phyloP scores from a whole-genome alignment of 2,888 invertebrate species.

The Cosmorhoe ocellata region DNA sequence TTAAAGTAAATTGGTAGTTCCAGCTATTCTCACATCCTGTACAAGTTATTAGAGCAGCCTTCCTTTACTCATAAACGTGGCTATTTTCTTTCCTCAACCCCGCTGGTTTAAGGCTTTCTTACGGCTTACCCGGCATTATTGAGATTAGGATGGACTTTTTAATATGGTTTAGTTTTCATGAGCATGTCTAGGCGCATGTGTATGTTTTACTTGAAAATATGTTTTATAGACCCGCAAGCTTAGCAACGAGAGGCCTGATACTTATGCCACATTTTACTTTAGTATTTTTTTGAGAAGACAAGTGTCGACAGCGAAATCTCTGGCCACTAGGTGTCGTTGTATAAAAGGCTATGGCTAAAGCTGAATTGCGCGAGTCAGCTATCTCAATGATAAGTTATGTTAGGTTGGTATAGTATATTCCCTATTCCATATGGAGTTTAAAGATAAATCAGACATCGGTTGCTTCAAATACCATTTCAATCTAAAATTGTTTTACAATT shows the following conservation, averaged over 20 bases:
- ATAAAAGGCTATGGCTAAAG: too few relatives aligned
- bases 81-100: slow-evolving; percentile 19
- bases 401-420: too few relatives aligned
- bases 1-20: slow-evolving; percentile 1
- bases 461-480: background rate
- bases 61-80: slow-evolving; percentile 30
- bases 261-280: too few relatives aligned
- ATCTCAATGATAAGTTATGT: too few relatives aligned
- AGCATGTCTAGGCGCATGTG: slow-evolving; percentile 1
- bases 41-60: slow-evolving; percentile 21
- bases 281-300: too few relatives aligned
- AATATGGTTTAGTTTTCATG: slow-evolving; percentile 18
- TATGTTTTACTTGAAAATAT: background rate
- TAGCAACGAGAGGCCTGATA: too few relatives aligned
- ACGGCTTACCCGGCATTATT: slow-evolving; percentile 29
- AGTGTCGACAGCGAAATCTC: too few relatives aligned
- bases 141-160: slow-evolving; percentile 26
- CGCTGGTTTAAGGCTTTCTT: slow-evolving; percentile 20
- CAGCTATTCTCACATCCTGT: slow-evolving; percentile 3
- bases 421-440: background rate
- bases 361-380: too few relatives aligned
- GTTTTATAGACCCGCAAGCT: too few relatives aligned
- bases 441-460: background rate
- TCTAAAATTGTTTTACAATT: background rate
- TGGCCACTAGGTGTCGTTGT: too few relatives aligned